phyloP scores from a whole-genome alignment of 2,888 invertebrate genomes.

The Mechanitis messenoides region DNA sequence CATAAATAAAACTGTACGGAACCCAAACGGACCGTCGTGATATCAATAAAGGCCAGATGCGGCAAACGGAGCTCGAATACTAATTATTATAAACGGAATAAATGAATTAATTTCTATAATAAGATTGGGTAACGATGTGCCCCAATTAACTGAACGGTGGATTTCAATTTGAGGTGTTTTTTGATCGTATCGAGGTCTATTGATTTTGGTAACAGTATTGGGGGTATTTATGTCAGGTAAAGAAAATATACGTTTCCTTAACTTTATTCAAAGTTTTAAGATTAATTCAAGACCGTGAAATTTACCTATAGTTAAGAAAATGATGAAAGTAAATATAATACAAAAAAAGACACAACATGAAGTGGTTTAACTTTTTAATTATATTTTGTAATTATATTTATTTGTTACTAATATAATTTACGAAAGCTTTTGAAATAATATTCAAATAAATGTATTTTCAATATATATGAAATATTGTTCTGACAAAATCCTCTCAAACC shows the following conservation, averaged over 20 bases:
- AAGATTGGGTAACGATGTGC: conserved; percentile 26
- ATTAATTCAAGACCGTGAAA: too few species aligned
- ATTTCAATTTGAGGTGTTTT: conserved; percentile 5
- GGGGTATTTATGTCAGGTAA: background rate
- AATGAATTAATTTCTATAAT: conserved; percentile 37
- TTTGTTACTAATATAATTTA: too few species aligned
- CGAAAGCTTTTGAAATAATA: too few species aligned
- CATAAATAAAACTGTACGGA: conserved; percentile 15
- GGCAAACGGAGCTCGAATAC: conserved; percentile 52
- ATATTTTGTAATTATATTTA: too few species aligned
- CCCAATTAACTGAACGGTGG: conserved; percentile 6
- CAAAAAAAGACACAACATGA: too few species aligned
- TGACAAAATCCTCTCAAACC: background rate
- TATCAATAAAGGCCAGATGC: conserved; percentile 36
- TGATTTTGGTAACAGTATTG: background rate
- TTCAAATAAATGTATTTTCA: too few species aligned
- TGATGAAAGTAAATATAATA: too few species aligned
- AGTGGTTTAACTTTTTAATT: too few species aligned
- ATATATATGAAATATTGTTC: too few species aligned
- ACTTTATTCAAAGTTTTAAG: too few species aligned
- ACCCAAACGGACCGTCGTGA: conserved; percentile 21
- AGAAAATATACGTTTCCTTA: too few species aligned
- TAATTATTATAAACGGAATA: conserved; percentile 63
- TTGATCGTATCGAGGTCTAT: conserved; percentile 2
- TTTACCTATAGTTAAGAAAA: too few species aligned